Evolutionary conservation across 2,888 invertebrate genomes (phyloP).

Genomic region (Icerya purchasi): DNA sequence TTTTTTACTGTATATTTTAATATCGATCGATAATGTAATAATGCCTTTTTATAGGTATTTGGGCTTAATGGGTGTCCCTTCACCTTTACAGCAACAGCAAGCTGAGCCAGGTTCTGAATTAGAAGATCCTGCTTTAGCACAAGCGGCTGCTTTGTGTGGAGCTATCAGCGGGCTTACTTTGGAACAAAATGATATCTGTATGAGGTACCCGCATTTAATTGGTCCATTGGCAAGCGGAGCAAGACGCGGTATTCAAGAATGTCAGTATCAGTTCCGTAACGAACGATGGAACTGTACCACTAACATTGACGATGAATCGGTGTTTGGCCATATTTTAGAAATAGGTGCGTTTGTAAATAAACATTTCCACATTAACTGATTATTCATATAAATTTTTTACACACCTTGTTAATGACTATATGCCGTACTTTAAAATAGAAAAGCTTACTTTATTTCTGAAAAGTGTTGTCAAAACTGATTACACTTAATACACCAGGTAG

Average conservation of each 20-base stretch:
- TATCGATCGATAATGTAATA: not conserved
- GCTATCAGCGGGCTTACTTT: conserved; percentile 23
- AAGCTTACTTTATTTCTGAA: too few relatives aligned
- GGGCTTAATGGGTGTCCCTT: conserved; percentile 23
- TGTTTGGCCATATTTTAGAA: conserved; percentile 30
- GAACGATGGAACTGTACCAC: conserved; percentile 79
- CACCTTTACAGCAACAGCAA: conserved; percentile 20
- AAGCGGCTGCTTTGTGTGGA: conserved; percentile 22
- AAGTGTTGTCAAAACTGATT: too few relatives aligned
- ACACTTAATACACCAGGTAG: too few relatives aligned
- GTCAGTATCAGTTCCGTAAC: conserved; percentile 65
- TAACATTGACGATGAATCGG: conserved; percentile 31
- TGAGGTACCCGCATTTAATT: conserved; percentile 57
- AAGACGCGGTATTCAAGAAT: conserved; percentile 60
- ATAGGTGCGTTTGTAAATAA: conserved; percentile 27
- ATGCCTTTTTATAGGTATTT: conserved; percentile 21
- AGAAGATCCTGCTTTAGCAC: conserved; percentile 19
- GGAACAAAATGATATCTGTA: conserved; percentile 45
- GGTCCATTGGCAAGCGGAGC: conserved; percentile 68
- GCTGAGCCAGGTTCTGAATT: conserved; percentile 16
- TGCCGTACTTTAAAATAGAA: too few relatives aligned
- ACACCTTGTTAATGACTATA: too few relatives aligned
- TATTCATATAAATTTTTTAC: too few relatives aligned
- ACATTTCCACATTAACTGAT: too few relatives aligned
- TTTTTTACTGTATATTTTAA: too few relatives aligned